phyloP scores from a whole-genome alignment of 2,797 vertebrate genomes.

The Platalea minor region DNA sequence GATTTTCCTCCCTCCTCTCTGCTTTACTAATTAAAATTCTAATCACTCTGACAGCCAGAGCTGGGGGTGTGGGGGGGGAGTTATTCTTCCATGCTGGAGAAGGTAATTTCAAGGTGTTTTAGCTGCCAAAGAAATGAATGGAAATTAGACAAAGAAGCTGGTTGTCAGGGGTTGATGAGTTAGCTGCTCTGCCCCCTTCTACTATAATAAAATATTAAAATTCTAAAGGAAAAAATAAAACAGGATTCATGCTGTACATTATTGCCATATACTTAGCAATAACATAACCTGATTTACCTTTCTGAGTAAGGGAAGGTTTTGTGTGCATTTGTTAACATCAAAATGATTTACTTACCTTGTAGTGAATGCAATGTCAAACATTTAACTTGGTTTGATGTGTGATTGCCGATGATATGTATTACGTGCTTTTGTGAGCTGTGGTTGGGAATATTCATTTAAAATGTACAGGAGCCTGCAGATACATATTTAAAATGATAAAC shows the following conservation, averaged over 20 bases:
- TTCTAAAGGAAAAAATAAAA: constrained; percentile 33
- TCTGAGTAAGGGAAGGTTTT: constrained; percentile 20
- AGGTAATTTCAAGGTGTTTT: constrained; percentile 84
- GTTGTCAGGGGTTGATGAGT: constrained; percentile 60
- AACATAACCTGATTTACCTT: constrained; percentile 30
- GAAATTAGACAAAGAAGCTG: constrained; percentile 76
- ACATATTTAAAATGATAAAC: background rate
- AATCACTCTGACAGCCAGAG: constrained; percentile 78
- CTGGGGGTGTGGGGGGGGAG: background rate
- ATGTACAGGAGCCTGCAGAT: constrained; percentile 16
- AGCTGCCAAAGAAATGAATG: constrained; percentile 72
- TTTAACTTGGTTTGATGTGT: constrained; percentile 41
- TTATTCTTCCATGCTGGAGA: constrained; percentile 70
- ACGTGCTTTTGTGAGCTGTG: constrained; percentile 7
- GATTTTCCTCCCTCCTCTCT: constrained; percentile 61
- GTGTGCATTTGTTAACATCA: constrained; percentile 19
- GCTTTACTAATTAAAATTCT: constrained; percentile 83
- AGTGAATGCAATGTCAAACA: constrained; percentile 35
- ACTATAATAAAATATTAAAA: constrained; percentile 55
- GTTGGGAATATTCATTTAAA: constrained; percentile 40
- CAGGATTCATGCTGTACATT: background rate
- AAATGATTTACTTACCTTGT: constrained; percentile 42
- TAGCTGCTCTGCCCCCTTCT: constrained; percentile 50
- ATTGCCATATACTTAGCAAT: constrained; percentile 11
- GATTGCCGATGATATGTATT: constrained; percentile 7